Evolutionary conservation across 2,113 vertebrate species (phyloP).

Genomic region (Perca flavescens): DNA sequence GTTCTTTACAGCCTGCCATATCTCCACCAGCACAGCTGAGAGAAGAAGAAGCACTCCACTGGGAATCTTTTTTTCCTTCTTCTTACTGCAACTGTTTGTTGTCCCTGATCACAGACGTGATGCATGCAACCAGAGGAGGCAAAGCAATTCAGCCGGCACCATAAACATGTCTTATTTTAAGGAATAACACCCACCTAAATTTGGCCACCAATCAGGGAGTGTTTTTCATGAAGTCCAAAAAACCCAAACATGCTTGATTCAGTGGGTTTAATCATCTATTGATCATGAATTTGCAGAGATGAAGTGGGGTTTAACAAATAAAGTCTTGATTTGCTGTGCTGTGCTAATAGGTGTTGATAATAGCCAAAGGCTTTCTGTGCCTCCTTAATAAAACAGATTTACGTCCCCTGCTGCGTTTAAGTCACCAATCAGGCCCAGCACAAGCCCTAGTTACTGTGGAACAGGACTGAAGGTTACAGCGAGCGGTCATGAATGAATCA

Average conservation of each 20-base stretch:
- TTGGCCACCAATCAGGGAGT: constrained; percentile 11
- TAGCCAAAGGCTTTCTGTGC: constrained; percentile 7
- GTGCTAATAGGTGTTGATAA: constrained; percentile 22
- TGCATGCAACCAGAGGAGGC: constrained; percentile 34
- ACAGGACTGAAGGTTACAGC: constrained; percentile 22
- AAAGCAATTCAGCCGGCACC: constrained; percentile 20
- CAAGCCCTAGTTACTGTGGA: constrained; percentile 11
- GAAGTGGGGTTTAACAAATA: constrained; percentile 23
- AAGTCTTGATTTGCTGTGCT: constrained; percentile 28
- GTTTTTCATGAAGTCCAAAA: constrained; percentile 21
- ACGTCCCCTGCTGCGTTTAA: constrained; percentile 32
- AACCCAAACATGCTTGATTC: constrained; percentile 26
- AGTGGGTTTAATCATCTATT: constrained; percentile 38
- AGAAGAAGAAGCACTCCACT: constrained; percentile 29
- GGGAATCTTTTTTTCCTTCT: constrained; percentile 38
- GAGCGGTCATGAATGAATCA: constrained; percentile 41
- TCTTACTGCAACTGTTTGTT: constrained; percentile 24
- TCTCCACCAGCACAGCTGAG: constrained; percentile 23
- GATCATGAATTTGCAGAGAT: constrained; percentile 15
- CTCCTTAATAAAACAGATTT: constrained; percentile 45
- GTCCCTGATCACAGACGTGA: constrained; percentile 55
- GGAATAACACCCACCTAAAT: constrained; percentile 22
- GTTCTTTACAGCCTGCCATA: constrained; percentile 51
- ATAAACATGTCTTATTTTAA: constrained; percentile 46
- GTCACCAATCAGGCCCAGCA: constrained; percentile 23